Evolutionary conservation across 2,113 vertebrate species (phyloP).

Genomic region (Gavia stellata): DNA sequence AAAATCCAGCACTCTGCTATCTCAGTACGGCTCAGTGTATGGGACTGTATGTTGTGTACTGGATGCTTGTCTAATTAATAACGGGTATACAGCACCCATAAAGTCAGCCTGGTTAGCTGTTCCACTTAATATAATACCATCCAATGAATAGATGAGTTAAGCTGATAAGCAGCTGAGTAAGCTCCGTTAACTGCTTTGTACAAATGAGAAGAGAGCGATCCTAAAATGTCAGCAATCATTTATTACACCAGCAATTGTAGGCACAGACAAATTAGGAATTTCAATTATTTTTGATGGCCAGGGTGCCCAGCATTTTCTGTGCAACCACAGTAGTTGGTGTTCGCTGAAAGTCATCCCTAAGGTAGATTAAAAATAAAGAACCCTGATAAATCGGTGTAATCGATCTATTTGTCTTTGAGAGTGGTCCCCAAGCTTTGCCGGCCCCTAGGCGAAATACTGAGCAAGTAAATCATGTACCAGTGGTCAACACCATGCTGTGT

Average conservation of each 20-base stretch:
- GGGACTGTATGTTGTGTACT: neutral
- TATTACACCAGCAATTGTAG: neutral
- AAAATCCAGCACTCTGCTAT: accelerated
- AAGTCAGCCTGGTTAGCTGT: neutral
- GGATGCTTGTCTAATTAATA: neutral
- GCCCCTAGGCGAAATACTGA: neutral
- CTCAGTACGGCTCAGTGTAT: neutral
- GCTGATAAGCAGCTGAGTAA: neutral
- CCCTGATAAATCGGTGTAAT: neutral
- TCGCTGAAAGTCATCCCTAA: neutral
- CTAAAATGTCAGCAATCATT: neutral
- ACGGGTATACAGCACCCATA: neutral
- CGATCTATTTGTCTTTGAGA: neutral
- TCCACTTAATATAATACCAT: neutral
- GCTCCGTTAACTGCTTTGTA: neutral
- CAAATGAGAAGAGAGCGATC: neutral
- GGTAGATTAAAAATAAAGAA: neutral
- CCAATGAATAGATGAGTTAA: neutral
- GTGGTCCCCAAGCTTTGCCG: neutral
- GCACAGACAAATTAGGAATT: neutral
- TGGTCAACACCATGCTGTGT: neutral
- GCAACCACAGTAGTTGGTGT: neutral
- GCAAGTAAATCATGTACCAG: neutral
- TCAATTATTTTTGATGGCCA: neutral
- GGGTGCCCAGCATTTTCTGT: neutral